Conservation (phyloP, 2,113 vertebrate genomes). For the Pseudorhombus dupliciocellatus region DNA sequence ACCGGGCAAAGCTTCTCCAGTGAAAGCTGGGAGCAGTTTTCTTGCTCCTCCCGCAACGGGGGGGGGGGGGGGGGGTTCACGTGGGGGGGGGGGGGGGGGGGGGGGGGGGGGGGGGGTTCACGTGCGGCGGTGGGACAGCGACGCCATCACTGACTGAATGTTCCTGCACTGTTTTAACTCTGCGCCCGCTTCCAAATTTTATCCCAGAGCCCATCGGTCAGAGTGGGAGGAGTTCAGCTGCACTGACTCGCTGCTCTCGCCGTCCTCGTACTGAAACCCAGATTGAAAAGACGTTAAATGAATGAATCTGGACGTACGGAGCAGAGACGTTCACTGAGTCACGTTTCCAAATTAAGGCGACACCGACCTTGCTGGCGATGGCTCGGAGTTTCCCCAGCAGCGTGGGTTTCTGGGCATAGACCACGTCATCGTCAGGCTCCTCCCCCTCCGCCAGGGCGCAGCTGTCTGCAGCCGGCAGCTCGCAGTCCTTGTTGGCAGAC, state of each 20-base stretch:
- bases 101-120: not conserved
- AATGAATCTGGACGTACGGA: not conserved
- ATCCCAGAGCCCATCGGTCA: conserved; percentile 72
- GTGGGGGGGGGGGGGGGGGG: too few relatives aligned
- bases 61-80: too few relatives aligned
- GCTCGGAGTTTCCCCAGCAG: conserved; percentile 94
- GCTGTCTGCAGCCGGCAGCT: conserved; percentile 95
- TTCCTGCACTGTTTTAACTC: conserved; percentile 1
- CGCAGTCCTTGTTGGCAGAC: conserved; percentile 94
- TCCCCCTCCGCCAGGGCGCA: conserved; percentile 96
- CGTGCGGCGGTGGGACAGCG: conserved; percentile 21
- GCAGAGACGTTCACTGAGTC: not conserved
- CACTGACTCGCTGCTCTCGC: conserved; percentile 72
- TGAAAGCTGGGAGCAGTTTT: conserved; percentile 14
- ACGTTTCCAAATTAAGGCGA: too few relatives aligned
- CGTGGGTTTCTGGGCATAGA: conserved; percentile 90
- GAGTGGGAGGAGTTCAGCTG: conserved; percentile 74
- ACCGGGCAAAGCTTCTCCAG: not conserved
- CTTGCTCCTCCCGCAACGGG: not conserved
- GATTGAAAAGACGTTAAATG: not conserved
- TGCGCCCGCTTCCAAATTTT: conserved; percentile 2
- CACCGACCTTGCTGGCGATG: conserved; percentile 86
- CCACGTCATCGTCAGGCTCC: conserved; percentile 92
- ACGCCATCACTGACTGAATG: conserved; percentile 20
- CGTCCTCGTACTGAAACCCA: conserved; percentile 59